Evolutionary conservation across 2,113 vertebrate genomes (phyloP), one percentile per base, ranked within the genome.

Genomic region (Cynopterus brachyotis): DNA sequence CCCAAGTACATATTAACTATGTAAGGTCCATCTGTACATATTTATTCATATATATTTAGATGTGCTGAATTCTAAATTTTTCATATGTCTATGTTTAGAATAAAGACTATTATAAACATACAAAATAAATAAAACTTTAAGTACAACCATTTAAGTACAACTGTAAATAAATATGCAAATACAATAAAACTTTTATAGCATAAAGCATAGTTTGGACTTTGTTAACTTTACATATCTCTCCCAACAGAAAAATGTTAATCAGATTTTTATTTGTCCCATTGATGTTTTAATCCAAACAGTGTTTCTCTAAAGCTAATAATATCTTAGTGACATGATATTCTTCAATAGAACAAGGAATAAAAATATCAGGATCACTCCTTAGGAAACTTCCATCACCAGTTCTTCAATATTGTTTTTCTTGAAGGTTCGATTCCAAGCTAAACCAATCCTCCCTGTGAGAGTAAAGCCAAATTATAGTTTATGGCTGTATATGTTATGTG

Each of bases 301-400:
- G 28, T 59, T 91, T 96, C 88, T 69, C 35, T 79, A 84, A 88
- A 62, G n/a, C 35, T 75, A 91, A 85, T 7, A 35, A 35, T 64
- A 79, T 47, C 37, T 73, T 76, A 89, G 78, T 62, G 73, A 84
- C 64, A 57, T 32, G 62, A 67, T 32, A 84, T 55, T 28, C 28
- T 88, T 81, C 37, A 69, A 79, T 1, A 94, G 50, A 92, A 93
- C 53, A 94, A 87, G 42, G 35, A 20, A 89, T 83, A 47, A 88
- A 69, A 96, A 95, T 4, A 78, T n/a, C 62, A 96, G 75, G 50
- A 92, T 24, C 7, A 83, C 83, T 91, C 78, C 66, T 82, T 37
- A 84, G 67, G 35, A 95, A 91, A 92, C 37, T 53, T 69, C 20
- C 16, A 47, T 73, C 37, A 73, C 53, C 40, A 84, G 11, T 55